A percentile compares a stretch with the other conserved stretches of the same genome.
These are phyloP conservation scores for Himalopsyche kuldschensis DNA, from an alignment of 2,888 invertebrate species.

Conservation along the genomic window DNA sequence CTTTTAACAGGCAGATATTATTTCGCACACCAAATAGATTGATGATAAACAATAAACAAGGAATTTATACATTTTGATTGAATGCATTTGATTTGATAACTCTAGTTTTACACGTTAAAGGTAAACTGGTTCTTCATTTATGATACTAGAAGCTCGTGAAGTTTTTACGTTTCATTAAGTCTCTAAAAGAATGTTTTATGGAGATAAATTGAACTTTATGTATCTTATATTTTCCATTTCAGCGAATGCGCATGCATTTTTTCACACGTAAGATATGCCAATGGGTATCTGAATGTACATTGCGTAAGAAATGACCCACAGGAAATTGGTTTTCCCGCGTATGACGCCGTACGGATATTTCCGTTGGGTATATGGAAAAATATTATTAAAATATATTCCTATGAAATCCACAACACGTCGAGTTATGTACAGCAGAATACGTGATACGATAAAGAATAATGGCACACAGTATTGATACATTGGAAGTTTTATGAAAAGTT, in stretches of 20 bases:
- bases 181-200: too few species aligned
- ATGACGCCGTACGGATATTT: conserved; percentile 6
- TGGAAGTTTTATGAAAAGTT: not conserved
- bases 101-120: too few species aligned
- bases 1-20: too few species aligned
- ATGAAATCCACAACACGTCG: not conserved
- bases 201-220: too few species aligned
- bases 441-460: not conserved
- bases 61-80: too few species aligned
- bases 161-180: too few species aligned
- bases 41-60: too few species aligned
- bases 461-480: not conserved
- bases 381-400: conserved; percentile 13
- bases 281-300: not conserved
- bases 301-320: conserved; percentile 17
- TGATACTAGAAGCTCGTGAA: too few species aligned
- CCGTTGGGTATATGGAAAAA: conserved; percentile 17
- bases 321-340: conserved; percentile 33
- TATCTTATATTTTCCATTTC: too few species aligned
- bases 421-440: not conserved
- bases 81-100: too few species aligned
- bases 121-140: too few species aligned
- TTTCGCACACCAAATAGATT: too few species aligned
- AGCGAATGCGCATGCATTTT: not conserved
- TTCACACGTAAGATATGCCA: not conserved